Conservation (phyloP, 2,797 vertebrate genomes). For the Danio kyathit region DNA sequence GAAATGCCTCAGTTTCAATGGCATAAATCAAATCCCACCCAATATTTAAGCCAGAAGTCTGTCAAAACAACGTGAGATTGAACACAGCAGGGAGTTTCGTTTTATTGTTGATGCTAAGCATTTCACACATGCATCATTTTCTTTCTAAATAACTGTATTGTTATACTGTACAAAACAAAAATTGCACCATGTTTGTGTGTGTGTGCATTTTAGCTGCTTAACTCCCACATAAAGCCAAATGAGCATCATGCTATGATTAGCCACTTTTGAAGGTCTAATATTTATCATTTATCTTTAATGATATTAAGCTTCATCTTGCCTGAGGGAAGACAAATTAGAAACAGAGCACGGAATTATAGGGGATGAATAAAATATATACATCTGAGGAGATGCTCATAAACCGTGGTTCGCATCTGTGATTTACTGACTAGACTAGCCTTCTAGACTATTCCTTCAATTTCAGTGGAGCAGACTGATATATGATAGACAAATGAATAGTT, state of each 20-base stretch:
- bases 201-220: not conserved
- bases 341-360: not conserved
- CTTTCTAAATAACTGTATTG: too few species aligned
- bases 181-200: not conserved
- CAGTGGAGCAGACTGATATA: not conserved
- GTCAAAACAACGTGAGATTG: not conserved
- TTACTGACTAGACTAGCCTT: not conserved
- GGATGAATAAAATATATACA: not conserved
- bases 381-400: not conserved
- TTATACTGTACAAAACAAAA: not conserved
- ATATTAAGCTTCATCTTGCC: not conserved
- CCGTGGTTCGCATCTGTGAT: not conserved
- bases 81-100: not conserved
- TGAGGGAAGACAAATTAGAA: constrained; percentile 6
- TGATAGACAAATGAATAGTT: not conserved
- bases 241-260: not conserved
- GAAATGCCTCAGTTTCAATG: not conserved
- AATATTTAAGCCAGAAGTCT: not conserved
- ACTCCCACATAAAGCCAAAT: not conserved
- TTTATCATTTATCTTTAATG: constrained; percentile 4
- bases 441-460: not conserved
- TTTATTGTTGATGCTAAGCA: not conserved
- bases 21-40: not conserved
- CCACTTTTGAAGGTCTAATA: not conserved
- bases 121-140: too few species aligned